A percentile compares a stretch with the other conserved stretches of the same genome.
These are phyloP conservation scores for Pedetes capensis DNA, from an alignment of 2,113 vertebrate species.

Conservation along the genomic window DNA sequence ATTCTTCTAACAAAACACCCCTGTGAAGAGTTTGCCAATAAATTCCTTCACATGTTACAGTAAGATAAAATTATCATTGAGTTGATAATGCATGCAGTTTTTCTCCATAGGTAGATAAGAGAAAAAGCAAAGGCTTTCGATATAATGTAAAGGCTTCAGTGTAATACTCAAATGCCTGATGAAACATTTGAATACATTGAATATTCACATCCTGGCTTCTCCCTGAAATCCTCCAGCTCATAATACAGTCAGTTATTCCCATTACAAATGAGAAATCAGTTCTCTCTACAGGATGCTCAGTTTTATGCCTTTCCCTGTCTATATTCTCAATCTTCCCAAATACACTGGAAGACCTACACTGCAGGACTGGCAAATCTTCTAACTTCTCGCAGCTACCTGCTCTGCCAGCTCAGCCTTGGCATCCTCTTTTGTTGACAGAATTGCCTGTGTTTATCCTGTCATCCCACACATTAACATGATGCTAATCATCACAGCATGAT, in stretches of 20 bases:
- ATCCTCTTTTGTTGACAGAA: not conserved
- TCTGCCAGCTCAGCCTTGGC: not conserved
- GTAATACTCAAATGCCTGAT: not conserved
- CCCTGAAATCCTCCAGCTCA: conserved; percentile 35
- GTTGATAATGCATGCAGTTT: conserved; percentile 40
- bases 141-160: not conserved
- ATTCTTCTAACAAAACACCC: conserved; percentile 77
- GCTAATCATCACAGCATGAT: not conserved
- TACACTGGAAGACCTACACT: not conserved
- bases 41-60: conserved; percentile 62
- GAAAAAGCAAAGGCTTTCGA: conserved; percentile 12
- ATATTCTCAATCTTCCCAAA: not conserved
- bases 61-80: conserved; percentile 74
- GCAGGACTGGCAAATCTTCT: not conserved
- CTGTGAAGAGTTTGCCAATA: conserved; percentile 56
- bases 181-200: conserved; percentile 3
- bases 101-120: conserved; percentile 59
- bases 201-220: conserved; percentile 21
- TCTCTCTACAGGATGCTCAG: not conserved
- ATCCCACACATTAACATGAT: not conserved
- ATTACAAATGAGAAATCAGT: not conserved
- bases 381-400: not conserved
- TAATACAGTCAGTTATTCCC: not conserved
- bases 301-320: not conserved
- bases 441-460: not conserved